Percentiles rank a stretch among this genome's conserved stretches.
Evolutionary conservation across 2,797 vertebrate species (phyloP).

Genomic region (Sphaeramia orbicularis): DNA sequence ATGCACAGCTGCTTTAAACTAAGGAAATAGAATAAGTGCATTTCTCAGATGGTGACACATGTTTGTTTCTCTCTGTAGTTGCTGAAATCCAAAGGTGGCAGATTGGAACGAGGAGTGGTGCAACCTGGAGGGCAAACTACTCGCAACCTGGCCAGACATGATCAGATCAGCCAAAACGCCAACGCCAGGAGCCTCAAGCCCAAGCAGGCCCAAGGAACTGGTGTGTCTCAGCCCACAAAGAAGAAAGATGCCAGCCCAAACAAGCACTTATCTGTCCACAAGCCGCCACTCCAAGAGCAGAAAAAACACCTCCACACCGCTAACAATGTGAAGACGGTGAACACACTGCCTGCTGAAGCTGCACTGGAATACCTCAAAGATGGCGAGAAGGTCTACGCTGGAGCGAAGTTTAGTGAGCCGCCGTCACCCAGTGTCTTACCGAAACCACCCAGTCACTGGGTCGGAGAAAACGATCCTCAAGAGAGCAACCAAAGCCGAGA

Average conservation of each 20-base stretch:
- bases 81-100: slow-evolving; percentile 74
- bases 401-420: slow-evolving; percentile 95
- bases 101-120: slow-evolving; percentile 57
- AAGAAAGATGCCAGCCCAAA: slow-evolving; percentile 83
- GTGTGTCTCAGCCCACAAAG: slow-evolving; percentile 75
- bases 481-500: slow-evolving; percentile 87
- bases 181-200: slow-evolving; percentile 48
- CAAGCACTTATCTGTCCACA: slow-evolving; percentile 70
- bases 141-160: slow-evolving; percentile 49
- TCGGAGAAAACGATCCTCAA: slow-evolving; percentile 82
- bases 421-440: slow-evolving; percentile 95
- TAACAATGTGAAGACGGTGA: slow-evolving; percentile 79
- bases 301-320: slow-evolving; percentile 86
- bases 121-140: slow-evolving; percentile 35
- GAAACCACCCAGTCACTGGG: slow-evolving; percentile 96
- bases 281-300: slow-evolving; percentile 73
- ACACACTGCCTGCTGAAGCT: slow-evolving; percentile 67
- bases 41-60: not conserved
- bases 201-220: slow-evolving; percentile 49
- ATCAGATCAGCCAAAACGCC: slow-evolving; percentile 42
- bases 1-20: not conserved
- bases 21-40: too few species aligned
- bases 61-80: slow-evolving; percentile 55
- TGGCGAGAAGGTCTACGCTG: slow-evolving; percentile 91
- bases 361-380: slow-evolving; percentile 85